Conservation (phyloP, 2,113 vertebrate genomes). For the Ophthalmotilapia sp. region DNA sequence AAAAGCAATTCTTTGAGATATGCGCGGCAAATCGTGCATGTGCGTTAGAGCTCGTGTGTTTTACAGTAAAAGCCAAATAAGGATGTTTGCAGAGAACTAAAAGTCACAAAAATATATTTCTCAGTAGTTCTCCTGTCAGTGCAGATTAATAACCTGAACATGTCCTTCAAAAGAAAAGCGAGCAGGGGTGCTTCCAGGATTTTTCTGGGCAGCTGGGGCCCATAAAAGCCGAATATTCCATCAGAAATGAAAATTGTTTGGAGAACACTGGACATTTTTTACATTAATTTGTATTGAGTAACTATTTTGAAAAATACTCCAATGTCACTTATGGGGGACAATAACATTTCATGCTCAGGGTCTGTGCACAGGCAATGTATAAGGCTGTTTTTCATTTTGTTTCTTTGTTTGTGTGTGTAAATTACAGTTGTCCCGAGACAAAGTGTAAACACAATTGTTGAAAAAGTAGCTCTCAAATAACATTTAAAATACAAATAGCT, state of each 20-base stretch:
- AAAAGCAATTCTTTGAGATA: constrained; percentile 56
- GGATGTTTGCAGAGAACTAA: neutral
- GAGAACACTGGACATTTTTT: neutral
- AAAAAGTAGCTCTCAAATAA: neutral
- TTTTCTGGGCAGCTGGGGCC: neutral
- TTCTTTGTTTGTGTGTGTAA: neutral
- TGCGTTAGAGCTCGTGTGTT: neutral
- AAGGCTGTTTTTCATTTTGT: neutral
- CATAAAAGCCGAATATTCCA: neutral
- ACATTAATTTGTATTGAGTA: neutral
- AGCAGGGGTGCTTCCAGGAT: neutral
- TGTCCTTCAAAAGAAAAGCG: neutral
- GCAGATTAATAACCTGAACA: neutral
- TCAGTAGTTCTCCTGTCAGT: neutral
- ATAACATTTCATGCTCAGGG: neutral
- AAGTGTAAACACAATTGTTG: neutral
- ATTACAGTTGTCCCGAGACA: neutral
- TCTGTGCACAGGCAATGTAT: neutral
- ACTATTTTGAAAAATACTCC: neutral
- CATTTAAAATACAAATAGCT: neutral
- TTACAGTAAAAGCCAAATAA: neutral
- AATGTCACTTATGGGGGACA: neutral
- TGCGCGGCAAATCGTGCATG: constrained; percentile 14
- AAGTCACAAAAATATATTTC: neutral
- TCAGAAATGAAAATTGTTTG: neutral